Conservation (phyloP, 2,113 vertebrate genomes). For the Physeter macrocephalus region DNA sequence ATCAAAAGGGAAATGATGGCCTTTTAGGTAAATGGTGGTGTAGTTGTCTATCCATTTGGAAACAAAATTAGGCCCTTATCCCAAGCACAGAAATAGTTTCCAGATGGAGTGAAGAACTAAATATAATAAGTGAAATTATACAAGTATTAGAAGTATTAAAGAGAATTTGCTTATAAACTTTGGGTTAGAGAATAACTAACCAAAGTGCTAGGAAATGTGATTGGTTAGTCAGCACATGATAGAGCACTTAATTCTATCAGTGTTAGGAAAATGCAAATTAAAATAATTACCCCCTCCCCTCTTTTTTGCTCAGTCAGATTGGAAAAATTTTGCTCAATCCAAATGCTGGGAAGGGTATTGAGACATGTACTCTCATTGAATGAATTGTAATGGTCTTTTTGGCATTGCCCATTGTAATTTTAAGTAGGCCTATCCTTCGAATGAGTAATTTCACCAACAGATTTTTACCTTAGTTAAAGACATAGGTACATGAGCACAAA, state of each 20-base stretch:
- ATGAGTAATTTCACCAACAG: neutral
- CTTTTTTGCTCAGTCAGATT: neutral
- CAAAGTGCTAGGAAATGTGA: neutral
- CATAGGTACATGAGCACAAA: neutral
- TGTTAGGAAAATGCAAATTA: neutral
- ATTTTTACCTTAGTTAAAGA: neutral
- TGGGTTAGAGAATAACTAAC: neutral
- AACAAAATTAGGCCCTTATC: neutral
- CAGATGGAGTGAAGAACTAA: conserved; percentile 25
- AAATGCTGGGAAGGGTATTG: neutral
- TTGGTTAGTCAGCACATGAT: neutral
- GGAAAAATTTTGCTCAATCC: neutral
- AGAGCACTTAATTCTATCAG: neutral
- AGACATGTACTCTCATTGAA: neutral
- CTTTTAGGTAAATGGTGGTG: neutral
- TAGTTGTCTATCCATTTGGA: neutral
- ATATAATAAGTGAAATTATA: neutral
- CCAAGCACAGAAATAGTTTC: conserved; percentile 43
- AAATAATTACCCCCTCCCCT: neutral
- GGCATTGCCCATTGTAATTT: neutral
- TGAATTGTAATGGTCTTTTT: conserved; percentile 10
- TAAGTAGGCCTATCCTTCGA: neutral
- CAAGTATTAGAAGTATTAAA: neutral
- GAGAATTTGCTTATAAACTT: conserved; percentile 1
- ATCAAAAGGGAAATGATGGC: neutral